Base-by-base conservation (phyloP, 1,140 invertebrate species). In the Lerema accius region DNA sequence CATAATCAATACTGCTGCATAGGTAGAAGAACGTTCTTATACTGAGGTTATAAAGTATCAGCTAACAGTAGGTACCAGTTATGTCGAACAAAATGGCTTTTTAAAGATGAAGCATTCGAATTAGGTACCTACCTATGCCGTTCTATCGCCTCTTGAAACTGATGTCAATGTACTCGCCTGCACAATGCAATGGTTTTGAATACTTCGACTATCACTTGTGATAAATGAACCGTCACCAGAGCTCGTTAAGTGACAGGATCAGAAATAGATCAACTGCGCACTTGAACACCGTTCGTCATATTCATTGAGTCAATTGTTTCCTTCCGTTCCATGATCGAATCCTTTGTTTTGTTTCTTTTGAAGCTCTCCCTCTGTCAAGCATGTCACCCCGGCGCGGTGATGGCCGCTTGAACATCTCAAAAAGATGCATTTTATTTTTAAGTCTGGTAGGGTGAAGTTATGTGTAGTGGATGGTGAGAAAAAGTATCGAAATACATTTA, bases 261-360 rank as follows among this genome's bases (percentile, higher is more conserved):
- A 76, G 69, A 73, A 78, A 80, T 77, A 76, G 76, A 74, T 73
- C 50, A 53, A 42, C 67, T 63, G 49, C 59, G 67, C 59, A 64
- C 63, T 69, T 70, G 64, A 62, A 55, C 50, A 63, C 43, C 45
- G 58, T 65, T 50, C 60, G 56, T 64, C 59, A 65, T 67, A 63
- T 69, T 80, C 72, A 84, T 84, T 83, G 78, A 72, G 40, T 75
- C 81, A 85, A 85, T 85, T 87, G 84, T 78, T 83, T 83, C 80
- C 81, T 84, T 87, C 84, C 84, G 80, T 67, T 75, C 55, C 49
- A 55, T 63, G 63, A 19, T 45, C 14, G 42, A 35, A 9, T 15
- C 23, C 37, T 63, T 63, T 69, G 53, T 71, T 43, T 67, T 71
- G 75, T 80, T 78, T 67, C 63, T 68, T 75, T 63, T 64, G 49